Percentiles rank a stretch among this genome's conserved stretches.
Conservation (phyloP, 2,888 invertebrate species). For the Stegana nigrithorax region DNA sequence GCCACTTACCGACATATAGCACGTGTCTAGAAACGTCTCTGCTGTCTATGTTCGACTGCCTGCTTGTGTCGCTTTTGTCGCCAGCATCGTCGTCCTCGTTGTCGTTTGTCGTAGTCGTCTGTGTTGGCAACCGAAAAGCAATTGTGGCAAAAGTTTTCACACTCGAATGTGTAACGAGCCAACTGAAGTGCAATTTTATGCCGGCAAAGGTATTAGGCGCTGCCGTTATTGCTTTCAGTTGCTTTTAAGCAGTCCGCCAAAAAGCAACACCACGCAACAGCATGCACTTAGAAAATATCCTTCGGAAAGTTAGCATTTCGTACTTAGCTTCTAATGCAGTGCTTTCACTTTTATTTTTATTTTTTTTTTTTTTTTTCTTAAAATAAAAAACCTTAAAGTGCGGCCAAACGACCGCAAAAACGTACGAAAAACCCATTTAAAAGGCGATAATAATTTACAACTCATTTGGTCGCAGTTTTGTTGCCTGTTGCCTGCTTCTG, state of each 20-base stretch:
- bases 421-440: too few species aligned
- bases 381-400: background rate
- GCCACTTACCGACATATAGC: too few species aligned
- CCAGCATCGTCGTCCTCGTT: too few species aligned
- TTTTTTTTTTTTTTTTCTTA: background rate
- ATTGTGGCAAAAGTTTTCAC: background rate
- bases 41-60: too few species aligned
- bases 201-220: background rate
- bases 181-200: slow-evolving; percentile 2
- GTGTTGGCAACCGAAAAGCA: too few species aligned
- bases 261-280: background rate
- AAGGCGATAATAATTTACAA: background rate
- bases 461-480: too few species aligned
- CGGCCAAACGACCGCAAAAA: too few species aligned
- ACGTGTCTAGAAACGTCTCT: too few species aligned
- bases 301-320: background rate
- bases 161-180: background rate
- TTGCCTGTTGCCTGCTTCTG: background rate
- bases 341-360: background rate
- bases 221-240: background rate
- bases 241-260: too few species aligned
- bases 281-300: background rate
- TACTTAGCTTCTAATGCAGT: background rate
- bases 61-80: too few species aligned
- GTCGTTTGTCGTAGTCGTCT: too few species aligned